These are phyloP conservation scores for Chrysolina oricalcia DNA, from an alignment of 2,888 invertebrate species.

Conservation along the genomic window DNA sequence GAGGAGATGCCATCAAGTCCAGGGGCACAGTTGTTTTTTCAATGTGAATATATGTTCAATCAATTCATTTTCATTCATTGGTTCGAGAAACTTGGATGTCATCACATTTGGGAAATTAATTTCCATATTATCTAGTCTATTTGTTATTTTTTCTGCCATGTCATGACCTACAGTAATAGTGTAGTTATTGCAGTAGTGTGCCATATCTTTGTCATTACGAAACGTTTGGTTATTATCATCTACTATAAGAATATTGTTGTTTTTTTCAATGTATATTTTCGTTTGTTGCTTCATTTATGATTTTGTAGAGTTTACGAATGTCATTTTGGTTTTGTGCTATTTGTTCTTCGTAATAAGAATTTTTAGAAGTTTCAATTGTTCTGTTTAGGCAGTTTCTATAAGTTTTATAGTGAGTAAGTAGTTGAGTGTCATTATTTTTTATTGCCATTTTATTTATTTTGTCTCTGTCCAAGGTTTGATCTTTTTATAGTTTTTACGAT, in stretches of 20 bases:
- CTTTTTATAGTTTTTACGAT: background rate
- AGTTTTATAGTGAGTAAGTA: background rate
- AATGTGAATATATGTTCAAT: too few relatives aligned
- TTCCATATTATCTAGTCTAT: background rate
- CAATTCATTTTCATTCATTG: slow-evolving; percentile 16
- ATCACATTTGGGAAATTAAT: background rate
- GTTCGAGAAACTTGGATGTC: background rate
- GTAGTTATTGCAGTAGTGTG: too few relatives aligned
- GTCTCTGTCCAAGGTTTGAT: background rate
- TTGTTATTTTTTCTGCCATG: slow-evolving; percentile 6
- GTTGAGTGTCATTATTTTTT: slow-evolving; percentile 3
- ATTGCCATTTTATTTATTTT: slow-evolving; percentile 3
- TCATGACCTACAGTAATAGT: background rate
- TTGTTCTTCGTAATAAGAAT: background rate
- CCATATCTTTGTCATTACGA: background rate
- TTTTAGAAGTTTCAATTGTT: background rate
- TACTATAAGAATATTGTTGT: background rate
- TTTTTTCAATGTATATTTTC: background rate
- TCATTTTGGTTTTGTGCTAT: background rate
- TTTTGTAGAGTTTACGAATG: background rate
- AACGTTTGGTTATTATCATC: background rate
- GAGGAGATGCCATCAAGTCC: background rate
- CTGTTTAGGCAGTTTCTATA: background rate
- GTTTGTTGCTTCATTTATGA: background rate
- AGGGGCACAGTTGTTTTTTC: slow-evolving; percentile 17